These are phyloP conservation scores for Diorhabda sublineata DNA, from an alignment of 1,140 invertebrate genomes.

Conservation along the genomic window DNA sequence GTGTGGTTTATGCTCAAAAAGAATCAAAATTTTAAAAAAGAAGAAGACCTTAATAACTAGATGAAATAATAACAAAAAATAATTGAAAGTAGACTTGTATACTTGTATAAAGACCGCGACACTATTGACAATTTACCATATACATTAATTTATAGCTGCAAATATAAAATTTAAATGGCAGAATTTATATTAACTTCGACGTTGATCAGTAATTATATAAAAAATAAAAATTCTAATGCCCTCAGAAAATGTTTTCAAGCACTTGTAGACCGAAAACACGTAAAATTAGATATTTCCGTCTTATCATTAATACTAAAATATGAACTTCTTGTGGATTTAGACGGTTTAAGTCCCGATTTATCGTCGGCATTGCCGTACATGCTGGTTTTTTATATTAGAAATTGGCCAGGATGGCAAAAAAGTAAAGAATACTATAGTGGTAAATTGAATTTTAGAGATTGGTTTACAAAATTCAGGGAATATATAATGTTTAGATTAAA, in stretches of 20 bases:
- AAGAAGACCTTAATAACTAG: too few relatives aligned
- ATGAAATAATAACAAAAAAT: too few relatives aligned
- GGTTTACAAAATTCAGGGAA: slow-evolving; percentile 31
- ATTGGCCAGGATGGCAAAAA: slow-evolving; percentile 33
- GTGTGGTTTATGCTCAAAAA: too few relatives aligned
- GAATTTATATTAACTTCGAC: too few relatives aligned
- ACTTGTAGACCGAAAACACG: slow-evolving; percentile 29
- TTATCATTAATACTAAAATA: slow-evolving; percentile 25
- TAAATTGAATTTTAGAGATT: slow-evolving; percentile 24
- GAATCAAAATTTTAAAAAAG: too few relatives aligned
- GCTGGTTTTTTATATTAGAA: slow-evolving; percentile 31
- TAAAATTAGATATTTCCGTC: slow-evolving; percentile 28
- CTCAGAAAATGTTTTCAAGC: slow-evolving; percentile 28
- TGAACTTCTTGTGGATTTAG: slow-evolving; percentile 25
- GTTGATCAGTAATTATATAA: too few relatives aligned
- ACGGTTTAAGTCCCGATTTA: slow-evolving; percentile 17
- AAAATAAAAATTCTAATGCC: too few relatives aligned
- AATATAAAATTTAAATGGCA: too few relatives aligned
- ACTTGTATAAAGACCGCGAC: too few relatives aligned
- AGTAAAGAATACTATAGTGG: slow-evolving; percentile 31
- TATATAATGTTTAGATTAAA: slow-evolving; percentile 27
- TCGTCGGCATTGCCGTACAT: slow-evolving; percentile 22
- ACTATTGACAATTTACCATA: too few relatives aligned
- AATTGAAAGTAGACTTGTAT: too few relatives aligned
- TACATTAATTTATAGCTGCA: too few relatives aligned